Conservation (phyloP, 2,797 vertebrate species). For the Pelobates cultripes region DNA sequence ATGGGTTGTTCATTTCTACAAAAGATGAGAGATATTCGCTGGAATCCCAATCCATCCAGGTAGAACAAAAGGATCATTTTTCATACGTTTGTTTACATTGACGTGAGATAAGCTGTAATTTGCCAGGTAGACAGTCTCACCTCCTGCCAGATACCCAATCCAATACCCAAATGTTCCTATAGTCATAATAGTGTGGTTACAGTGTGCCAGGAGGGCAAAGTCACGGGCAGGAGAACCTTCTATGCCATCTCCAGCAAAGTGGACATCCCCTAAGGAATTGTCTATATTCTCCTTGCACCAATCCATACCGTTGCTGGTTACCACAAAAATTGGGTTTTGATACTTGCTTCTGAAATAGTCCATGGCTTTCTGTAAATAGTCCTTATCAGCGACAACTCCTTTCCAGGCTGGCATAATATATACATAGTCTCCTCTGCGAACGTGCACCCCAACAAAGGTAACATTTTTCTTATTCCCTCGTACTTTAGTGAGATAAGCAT, state of each 20-base stretch:
- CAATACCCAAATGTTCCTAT: slow-evolving; percentile 63
- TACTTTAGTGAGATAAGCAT: slow-evolving; percentile 29
- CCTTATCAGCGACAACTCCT: slow-evolving; percentile 63
- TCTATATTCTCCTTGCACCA: slow-evolving; percentile 41
- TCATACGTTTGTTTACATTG: slow-evolving; percentile 59
- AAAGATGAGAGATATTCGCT: slow-evolving; percentile 57
- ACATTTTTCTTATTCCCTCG: not conserved
- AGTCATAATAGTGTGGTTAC: slow-evolving; percentile 65
- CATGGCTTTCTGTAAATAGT: slow-evolving; percentile 62
- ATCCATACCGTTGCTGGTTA: slow-evolving; percentile 28
- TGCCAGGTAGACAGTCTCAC: slow-evolving; percentile 62
- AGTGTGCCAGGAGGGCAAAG: slow-evolving; percentile 58
- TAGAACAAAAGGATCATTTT: slow-evolving; percentile 60
- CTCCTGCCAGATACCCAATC: slow-evolving; percentile 60
- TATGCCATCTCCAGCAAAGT: slow-evolving; percentile 55
- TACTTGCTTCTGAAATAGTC: slow-evolving; percentile 56
- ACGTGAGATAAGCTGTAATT: slow-evolving; percentile 63
- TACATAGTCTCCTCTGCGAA: slow-evolving; percentile 65
- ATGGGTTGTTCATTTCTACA: too few relatives aligned
- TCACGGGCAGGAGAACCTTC: slow-evolving; percentile 46
- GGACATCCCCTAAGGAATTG: slow-evolving; percentile 54
- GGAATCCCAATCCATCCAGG: slow-evolving; percentile 64
- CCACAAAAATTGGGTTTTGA: slow-evolving; percentile 14
- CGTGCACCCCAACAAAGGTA: slow-evolving; percentile 63
- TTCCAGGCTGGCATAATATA: slow-evolving; percentile 60